These are phyloP conservation scores for Pipistrellus pygmaeus DNA, from an alignment of 2,797 vertebrate species.

Conservation along the genomic window DNA sequence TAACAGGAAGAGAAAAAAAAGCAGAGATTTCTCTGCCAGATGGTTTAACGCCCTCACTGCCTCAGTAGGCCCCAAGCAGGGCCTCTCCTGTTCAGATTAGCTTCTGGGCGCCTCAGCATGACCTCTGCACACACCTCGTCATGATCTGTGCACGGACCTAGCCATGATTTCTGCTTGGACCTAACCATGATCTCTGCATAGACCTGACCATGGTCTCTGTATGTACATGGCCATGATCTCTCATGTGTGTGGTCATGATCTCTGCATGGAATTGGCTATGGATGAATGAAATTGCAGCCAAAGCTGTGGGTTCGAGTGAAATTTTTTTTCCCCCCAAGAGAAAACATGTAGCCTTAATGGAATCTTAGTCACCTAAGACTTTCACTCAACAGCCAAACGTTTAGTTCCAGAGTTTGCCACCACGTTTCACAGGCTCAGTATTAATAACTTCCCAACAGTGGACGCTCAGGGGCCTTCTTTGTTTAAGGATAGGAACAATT, in stretches of 20 bases:
- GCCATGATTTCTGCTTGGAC: too few relatives aligned
- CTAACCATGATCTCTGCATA: too few relatives aligned
- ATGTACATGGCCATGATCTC: not conserved
- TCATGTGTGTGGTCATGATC: not conserved
- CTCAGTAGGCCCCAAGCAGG: fast-evolving
- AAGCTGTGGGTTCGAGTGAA: not conserved
- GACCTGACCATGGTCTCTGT: too few relatives aligned
- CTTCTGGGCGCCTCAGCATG: not conserved
- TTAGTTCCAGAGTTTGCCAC: not conserved
- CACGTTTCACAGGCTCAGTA: not conserved
- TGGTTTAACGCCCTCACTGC: not conserved
- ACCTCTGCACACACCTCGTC: not conserved
- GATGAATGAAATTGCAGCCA: not conserved
- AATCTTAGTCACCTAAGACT: not conserved
- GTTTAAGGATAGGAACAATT: not conserved
- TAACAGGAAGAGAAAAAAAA: not conserved
- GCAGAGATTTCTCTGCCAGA: not conserved
- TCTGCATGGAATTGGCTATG: fast-evolving
- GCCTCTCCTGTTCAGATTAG: not conserved
- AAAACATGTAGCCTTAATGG: not conserved
- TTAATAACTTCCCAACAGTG: not conserved
- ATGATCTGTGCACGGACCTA: too few relatives aligned
- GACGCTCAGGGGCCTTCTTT: not conserved
- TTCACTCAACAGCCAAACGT: not conserved
- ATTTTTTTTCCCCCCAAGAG: too few relatives aligned